Percentiles rank a stretch among this genome's conserved stretches.
These are phyloP conservation scores for Hyperopisus bebe DNA, from an alignment of 2,113 vertebrate species.

Conservation along the genomic window DNA sequence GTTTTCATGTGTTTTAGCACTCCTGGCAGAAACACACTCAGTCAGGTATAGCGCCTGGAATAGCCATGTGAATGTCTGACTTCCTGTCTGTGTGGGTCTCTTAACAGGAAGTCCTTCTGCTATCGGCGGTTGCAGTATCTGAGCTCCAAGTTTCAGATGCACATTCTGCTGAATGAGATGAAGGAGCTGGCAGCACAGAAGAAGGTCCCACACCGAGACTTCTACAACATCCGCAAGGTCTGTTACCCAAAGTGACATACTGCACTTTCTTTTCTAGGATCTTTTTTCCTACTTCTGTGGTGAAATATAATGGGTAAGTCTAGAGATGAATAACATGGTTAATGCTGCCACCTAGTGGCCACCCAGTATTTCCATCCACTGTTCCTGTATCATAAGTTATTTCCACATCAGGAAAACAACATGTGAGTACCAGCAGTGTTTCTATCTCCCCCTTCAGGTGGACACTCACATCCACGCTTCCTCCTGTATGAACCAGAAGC, in stretches of 20 bases:
- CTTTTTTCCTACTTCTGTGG: neutral
- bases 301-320: neutral
- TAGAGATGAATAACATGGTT: neutral
- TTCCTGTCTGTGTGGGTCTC: neutral
- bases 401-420: neutral
- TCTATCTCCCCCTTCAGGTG: conserved; percentile 61
- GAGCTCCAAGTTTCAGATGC: conserved; percentile 98
- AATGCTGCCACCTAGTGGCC: conserved; percentile 1
- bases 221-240: conserved; percentile 98
- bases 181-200: conserved; percentile 96
- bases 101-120: conserved; percentile 91
- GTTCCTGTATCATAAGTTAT: neutral
- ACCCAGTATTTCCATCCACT: neutral
- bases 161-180: conserved; percentile 95
- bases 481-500: conserved; percentile 98
- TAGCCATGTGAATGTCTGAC: neutral
- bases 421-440: neutral
- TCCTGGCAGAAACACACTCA: neutral
- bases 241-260: neutral
- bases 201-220: conserved; percentile 92
- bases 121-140: conserved; percentile 94
- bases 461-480: conserved; percentile 97
- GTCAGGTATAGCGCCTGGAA: neutral
- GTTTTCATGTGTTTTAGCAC: neutral
- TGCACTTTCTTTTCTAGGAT: neutral